These are phyloP conservation scores for Brachypodius melanocephalos DNA, from an alignment of 2,113 vertebrate genomes.

Conservation along the genomic window DNA sequence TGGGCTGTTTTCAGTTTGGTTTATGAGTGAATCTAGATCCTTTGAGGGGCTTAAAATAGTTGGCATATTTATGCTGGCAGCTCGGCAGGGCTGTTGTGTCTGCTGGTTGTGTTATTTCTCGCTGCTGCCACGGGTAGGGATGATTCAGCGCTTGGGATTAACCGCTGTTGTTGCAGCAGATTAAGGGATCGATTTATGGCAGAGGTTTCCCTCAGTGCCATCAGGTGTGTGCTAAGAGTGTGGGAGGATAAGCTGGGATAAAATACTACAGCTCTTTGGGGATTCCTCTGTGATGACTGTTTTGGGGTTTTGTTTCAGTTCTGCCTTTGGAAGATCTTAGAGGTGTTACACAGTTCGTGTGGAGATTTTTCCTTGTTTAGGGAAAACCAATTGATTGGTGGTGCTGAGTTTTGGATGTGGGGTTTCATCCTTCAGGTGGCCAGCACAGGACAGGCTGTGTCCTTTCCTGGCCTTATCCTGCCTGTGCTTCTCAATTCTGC, in stretches of 20 bases:
- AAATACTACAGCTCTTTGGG: background rate
- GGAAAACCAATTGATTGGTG: background rate
- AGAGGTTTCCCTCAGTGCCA: background rate
- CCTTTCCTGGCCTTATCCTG: background rate
- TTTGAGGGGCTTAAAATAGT: conserved; percentile 48
- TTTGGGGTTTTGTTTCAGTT: background rate
- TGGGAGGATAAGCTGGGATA: conserved; percentile 10
- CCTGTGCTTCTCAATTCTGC: background rate
- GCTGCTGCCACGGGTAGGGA: background rate
- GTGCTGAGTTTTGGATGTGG: background rate
- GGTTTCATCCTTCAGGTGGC: background rate
- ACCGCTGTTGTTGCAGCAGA: background rate
- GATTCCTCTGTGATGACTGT: background rate
- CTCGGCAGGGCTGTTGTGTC: background rate
- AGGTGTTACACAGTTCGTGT: background rate
- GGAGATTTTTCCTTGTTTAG: background rate
- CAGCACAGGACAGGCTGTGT: background rate
- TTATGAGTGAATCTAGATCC: background rate
- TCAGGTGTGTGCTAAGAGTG: background rate
- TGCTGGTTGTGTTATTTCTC: background rate
- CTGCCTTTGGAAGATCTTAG: background rate
- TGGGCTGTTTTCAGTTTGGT: background rate
- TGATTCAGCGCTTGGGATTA: conserved; percentile 27
- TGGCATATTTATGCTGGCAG: conserved; percentile 47
- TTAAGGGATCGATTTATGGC: conserved; percentile 11